Percentiles rank a stretch among this genome's conserved stretches.
These are phyloP conservation scores for Leptoteleia sp. DNA, from an alignment of 1,140 invertebrate genomes.

Conservation along the genomic window DNA sequence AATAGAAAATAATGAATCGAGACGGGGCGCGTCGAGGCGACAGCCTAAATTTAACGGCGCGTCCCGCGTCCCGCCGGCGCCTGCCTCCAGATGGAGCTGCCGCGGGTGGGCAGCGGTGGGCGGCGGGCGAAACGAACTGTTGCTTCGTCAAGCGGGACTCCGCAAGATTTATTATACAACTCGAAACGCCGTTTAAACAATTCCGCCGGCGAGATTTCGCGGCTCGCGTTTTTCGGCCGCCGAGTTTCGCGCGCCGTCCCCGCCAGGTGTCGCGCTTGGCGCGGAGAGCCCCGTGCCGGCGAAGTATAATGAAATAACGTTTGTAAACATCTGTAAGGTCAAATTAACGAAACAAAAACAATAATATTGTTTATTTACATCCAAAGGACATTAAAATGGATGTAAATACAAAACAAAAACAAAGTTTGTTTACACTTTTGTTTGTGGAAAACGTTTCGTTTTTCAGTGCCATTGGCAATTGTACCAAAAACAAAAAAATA, in stretches of 20 bases:
- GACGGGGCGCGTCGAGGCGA: constrained; percentile 18
- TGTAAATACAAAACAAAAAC: too few species aligned
- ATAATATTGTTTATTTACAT: too few species aligned
- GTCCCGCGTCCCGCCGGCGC: constrained; percentile 64
- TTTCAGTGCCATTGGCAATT: too few species aligned
- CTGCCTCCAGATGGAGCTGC: constrained; percentile 35
- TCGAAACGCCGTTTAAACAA: constrained; percentile 48
- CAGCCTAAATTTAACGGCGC: constrained; percentile 74
- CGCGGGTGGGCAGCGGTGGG: constrained; percentile 43
- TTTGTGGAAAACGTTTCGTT: too few species aligned
- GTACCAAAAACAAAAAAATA: constrained; percentile 26
- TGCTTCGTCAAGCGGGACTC: constrained; percentile 75
- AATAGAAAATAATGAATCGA: constrained; percentile 38
- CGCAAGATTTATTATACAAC: constrained; percentile 54
- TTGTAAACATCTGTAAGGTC: too few species aligned
- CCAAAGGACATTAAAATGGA: too few species aligned
- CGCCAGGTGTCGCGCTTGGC: constrained; percentile 8
- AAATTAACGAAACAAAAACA: too few species aligned
- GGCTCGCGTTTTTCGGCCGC: constrained; percentile 1
- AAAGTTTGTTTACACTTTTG: too few species aligned
- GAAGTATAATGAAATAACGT: too few species aligned
- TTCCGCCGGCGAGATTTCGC: constrained; percentile 39
- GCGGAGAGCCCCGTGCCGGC: too few species aligned
- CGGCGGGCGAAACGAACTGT: constrained; percentile 75
- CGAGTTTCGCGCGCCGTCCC: neutral